A percentile compares a stretch with the other conserved stretches of the same genome.
These are phyloP conservation scores for Rhea americana DNA, from an alignment of 2,113 vertebrate species.

Conservation along the genomic window DNA sequence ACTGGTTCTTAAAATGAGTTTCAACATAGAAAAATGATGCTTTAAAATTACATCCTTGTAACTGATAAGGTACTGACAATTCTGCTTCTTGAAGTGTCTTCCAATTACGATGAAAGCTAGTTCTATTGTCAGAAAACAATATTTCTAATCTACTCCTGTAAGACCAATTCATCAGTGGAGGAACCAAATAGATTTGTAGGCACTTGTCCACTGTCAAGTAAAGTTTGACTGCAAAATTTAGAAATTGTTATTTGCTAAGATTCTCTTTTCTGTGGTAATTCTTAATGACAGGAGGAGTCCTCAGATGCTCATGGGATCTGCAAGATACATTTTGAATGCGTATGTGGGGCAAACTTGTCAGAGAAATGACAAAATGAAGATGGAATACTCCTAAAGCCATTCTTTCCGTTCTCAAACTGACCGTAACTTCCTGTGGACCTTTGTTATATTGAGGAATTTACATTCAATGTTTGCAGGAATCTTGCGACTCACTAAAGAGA, in stretches of 20 bases:
- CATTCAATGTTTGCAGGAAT: neutral
- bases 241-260: neutral
- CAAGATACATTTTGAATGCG: neutral
- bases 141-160: neutral
- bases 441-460: neutral
- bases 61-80: neutral
- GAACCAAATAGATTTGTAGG: neutral
- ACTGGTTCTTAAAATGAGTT: neutral
- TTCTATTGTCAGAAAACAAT: neutral
- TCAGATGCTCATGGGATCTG: neutral
- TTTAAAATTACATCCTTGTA: neutral
- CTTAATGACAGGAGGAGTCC: neutral
- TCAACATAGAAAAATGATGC: neutral
- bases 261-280: neutral
- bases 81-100: neutral
- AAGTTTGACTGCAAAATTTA: neutral
- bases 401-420: accelerated
- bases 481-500: neutral
- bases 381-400: accelerated
- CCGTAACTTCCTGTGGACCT: neutral
- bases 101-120: neutral
- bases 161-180: neutral
- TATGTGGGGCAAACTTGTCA: neutral
- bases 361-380: neutral
- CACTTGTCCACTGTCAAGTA: neutral